Evolutionary conservation across 1,140 invertebrate genomes (phyloP), one percentile per base, ranked within the genome.

Genomic region (Drosophila ficusphila): DNA sequence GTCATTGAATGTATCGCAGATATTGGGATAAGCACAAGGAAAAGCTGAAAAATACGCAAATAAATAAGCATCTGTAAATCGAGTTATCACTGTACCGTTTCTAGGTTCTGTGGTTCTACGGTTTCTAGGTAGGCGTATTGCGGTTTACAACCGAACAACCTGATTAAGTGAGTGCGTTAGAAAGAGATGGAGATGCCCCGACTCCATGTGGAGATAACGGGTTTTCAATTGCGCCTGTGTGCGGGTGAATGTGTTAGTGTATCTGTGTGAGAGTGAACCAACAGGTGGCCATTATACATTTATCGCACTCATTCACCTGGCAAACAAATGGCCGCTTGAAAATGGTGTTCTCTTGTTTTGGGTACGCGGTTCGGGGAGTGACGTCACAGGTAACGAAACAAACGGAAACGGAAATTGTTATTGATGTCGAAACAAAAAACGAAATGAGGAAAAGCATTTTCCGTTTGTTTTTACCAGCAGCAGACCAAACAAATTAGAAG

Each of bases 391-490:
- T 86, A 77, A 53, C 77, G 82, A 21, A 86, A 88, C 82, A 81
- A 86, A 36, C 69, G 82, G 83, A 88, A 88, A 41, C 82, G 82
- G 82, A 88, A 88, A 82, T 78, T 83, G 64, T 62, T 74, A 44
- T 57, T 21, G 31, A 51, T 60, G 57, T 83, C 74, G 71, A 83
- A 78, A 38, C 44, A 19, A 54, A 74, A 74, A 74, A 74, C 38
- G 38, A 73, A 39, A 78, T 54, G 47, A 39, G 71, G 56, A 53
- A 79, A 57, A 86, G 53, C 58, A 62, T 72, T 65, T 73, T 76
- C 72, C 68, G 74, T 57, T 72, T 48, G 57, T 65, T 64, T 58
- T 82, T 73, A 70, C 19, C 48, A 23, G 41, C 41, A 46, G 49
- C 56, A 48, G 62, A 38, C 68, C 62, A 76, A 86, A 86, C 68